Conservation (phyloP, 1,140 invertebrate genomes). For the Telenomus remus region DNA sequence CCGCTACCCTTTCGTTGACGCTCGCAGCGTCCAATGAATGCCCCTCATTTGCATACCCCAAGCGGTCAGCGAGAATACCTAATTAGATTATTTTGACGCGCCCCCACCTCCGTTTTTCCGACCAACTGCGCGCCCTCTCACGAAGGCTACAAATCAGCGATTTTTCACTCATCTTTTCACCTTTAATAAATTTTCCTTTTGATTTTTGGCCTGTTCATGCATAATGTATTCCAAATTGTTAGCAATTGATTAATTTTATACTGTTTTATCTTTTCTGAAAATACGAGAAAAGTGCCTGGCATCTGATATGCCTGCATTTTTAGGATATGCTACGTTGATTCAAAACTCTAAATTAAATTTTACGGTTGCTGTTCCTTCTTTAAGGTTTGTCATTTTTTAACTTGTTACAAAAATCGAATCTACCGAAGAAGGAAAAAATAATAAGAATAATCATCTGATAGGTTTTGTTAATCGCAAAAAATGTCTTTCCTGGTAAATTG, state of each 20-base stretch:
- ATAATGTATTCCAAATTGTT: not conserved
- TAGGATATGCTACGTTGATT: too few relatives aligned
- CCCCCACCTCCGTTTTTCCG: conserved; percentile 35
- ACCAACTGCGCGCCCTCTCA: conserved; percentile 4
- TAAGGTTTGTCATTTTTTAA: too few relatives aligned
- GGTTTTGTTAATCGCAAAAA: too few relatives aligned
- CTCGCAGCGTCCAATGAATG: conserved; percentile 66
- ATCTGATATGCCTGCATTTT: too few relatives aligned
- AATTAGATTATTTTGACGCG: conserved; percentile 72
- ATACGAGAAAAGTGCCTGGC: too few relatives aligned
- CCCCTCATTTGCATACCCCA: conserved; percentile 74
- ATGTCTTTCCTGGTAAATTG: too few relatives aligned
- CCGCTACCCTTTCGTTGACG: conserved; percentile 56
- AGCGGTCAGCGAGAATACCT: conserved; percentile 69
- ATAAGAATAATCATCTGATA: too few relatives aligned
- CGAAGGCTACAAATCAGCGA: not conserved
- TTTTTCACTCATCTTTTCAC: not conserved
- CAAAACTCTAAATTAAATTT: too few relatives aligned
- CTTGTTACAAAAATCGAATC: too few relatives aligned
- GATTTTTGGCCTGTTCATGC: not conserved
- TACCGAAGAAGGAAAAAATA: too few relatives aligned
- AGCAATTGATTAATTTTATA: not conserved
- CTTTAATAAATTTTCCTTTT: conserved; percentile 1
- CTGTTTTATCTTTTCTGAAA: not conserved
- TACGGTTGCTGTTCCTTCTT: too few relatives aligned